Evolutionary conservation across 2,888 invertebrate species (phyloP).

Genomic region (Allolobophora icterica): DNA sequence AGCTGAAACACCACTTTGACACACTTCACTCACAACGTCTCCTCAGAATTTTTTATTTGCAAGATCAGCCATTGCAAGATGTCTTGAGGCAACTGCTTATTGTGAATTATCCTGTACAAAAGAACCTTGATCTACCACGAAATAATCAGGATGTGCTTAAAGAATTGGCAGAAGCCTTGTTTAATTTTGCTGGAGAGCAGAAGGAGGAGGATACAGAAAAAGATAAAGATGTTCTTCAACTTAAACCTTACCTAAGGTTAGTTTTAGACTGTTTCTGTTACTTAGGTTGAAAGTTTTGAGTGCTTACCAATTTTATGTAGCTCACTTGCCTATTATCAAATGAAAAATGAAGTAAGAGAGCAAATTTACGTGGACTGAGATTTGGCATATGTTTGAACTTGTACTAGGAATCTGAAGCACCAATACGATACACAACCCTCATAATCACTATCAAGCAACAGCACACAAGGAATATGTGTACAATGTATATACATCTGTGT

Average conservation of each 20-base stretch:
- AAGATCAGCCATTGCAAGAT: neutral
- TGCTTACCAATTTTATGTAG: neutral
- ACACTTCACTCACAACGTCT: neutral
- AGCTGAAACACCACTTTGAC: neutral
- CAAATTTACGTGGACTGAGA: neutral
- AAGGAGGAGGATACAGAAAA: neutral
- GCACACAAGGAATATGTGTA: too few relatives aligned
- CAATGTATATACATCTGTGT: too few relatives aligned
- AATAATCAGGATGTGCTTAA: neutral
- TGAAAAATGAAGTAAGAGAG: conserved; percentile 17
- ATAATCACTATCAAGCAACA: neutral
- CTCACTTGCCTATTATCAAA: neutral
- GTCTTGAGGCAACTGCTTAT: neutral
- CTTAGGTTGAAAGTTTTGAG: neutral
- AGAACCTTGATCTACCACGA: neutral
- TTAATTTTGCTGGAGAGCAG: neutral
- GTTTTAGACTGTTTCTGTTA: neutral
- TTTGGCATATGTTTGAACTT: neutral
- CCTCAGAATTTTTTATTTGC: neutral
- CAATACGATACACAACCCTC: neutral
- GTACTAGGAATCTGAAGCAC: neutral
- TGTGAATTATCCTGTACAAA: neutral
- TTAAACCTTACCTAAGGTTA: conserved; percentile 2
- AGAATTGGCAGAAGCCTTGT: neutral
- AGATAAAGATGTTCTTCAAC: neutral